Percentiles rank a stretch among this genome's conserved stretches.
Evolutionary conservation across 37 sponge, comb jelly and placozoan species (phyloP).

Genomic region (Geodia barretti): DNA sequence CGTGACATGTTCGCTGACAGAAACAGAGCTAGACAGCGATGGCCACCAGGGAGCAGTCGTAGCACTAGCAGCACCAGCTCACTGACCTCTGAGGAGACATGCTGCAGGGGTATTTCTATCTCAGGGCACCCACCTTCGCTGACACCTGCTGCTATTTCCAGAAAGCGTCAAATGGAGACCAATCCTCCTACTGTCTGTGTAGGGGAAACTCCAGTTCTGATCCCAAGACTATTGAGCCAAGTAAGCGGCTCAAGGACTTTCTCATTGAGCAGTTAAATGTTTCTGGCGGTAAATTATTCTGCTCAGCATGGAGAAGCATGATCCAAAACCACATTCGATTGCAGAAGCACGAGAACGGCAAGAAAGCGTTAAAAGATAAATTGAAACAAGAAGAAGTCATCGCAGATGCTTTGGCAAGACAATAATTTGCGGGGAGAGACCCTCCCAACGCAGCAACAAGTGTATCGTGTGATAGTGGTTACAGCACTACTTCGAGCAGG

Average conservation of each 20-base stretch:
- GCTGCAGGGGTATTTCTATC: background rate
- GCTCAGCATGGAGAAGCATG: conserved; percentile 12
- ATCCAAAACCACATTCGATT: conserved; percentile 18
- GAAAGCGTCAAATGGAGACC: conserved; percentile 7
- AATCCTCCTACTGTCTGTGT: conserved; percentile 16
- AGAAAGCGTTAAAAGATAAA: background rate
- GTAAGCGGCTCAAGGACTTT: conserved; percentile 9
- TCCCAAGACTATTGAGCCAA: conserved; percentile 15
- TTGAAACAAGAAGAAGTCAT: conserved; percentile 10
- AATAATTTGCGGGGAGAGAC: conserved; percentile 49
- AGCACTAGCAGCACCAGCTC: background rate
- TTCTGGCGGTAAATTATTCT: conserved; percentile 26
- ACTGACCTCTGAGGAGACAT: background rate
- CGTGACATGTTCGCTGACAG: too few species aligned
- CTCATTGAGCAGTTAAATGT: conserved; percentile 14
- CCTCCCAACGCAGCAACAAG: conserved; percentile 47
- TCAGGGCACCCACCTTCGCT: background rate
- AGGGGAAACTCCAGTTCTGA: conserved; percentile 17
- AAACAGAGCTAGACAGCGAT: too few species aligned
- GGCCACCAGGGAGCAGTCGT: background rate
- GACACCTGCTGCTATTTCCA: conserved; percentile 7
- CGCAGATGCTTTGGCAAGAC: conserved; percentile 20
- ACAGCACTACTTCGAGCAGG: conserved; percentile 37
- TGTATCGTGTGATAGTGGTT: conserved; percentile 44
- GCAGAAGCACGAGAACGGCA: conserved; percentile 13